Evolutionary conservation across 2,113 vertebrate genomes (phyloP).

Genomic region (Carassius carassius): DNA sequence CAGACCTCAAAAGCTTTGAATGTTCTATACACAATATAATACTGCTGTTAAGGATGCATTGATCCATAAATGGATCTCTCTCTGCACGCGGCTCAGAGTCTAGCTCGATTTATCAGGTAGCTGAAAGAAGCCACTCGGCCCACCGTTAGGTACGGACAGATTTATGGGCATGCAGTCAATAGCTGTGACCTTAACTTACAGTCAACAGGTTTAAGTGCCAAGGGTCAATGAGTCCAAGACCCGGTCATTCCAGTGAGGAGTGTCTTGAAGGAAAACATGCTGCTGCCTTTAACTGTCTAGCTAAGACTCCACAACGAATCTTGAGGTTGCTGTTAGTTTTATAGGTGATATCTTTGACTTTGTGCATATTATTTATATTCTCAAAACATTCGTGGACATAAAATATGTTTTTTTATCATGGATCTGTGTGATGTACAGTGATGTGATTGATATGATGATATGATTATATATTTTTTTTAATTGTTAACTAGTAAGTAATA

Average conservation of each 20-base stretch:
- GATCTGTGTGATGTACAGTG: background rate
- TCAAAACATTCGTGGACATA: background rate
- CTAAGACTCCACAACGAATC: background rate
- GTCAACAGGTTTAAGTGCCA: slow-evolving; percentile 37
- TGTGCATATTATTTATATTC: background rate
- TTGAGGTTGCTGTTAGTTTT: background rate
- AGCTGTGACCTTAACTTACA: slow-evolving; percentile 17
- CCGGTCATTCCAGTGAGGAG: background rate
- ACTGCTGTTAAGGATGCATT: slow-evolving; percentile 30
- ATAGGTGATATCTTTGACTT: background rate
- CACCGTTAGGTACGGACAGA: background rate
- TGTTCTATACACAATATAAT: background rate
- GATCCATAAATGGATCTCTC: slow-evolving; percentile 14
- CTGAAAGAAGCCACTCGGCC: background rate
- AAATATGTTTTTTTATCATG: no score
- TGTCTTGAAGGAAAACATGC: slow-evolving; percentile 5
- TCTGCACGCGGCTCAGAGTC: background rate
- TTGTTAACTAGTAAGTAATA: background rate
- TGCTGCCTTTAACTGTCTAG: background rate
- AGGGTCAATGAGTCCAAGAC: slow-evolving; percentile 40
- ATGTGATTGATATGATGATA: background rate
- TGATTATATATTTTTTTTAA: background rate
- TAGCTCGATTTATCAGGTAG: slow-evolving; percentile 12
- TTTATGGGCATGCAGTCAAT: slow-evolving; percentile 43
- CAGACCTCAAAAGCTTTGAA: slow-evolving; percentile 33